phyloP scores from a whole-genome alignment of 2,888 invertebrate species.

The Morpho achilles region DNA sequence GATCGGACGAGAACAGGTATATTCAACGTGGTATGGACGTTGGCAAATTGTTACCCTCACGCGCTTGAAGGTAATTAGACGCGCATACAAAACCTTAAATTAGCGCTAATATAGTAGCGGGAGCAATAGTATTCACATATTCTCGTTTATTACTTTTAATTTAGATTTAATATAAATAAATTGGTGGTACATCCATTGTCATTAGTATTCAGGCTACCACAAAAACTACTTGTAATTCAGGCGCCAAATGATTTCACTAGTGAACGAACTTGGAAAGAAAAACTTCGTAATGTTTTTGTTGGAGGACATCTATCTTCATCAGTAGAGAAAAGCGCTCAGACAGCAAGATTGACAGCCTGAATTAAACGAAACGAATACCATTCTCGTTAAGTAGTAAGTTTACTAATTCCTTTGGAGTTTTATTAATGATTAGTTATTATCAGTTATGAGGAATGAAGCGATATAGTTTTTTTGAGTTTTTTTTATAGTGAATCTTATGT shows the following conservation, averaged over 20 bases:
- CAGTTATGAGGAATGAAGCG: too few species aligned
- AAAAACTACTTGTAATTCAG: not conserved
- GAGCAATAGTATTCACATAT: too few species aligned
- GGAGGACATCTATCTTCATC: conserved; percentile 6
- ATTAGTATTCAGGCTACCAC: not conserved
- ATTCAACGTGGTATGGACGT: conserved; percentile 68
- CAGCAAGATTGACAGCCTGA: not conserved
- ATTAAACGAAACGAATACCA: conserved; percentile 1
- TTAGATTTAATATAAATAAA: too few species aligned
- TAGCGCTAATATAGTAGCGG: too few species aligned
- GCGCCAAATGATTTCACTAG: not conserved
- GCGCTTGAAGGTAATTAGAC: too few species aligned
- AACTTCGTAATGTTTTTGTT: conserved; percentile 1
- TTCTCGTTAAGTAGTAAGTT: not conserved
- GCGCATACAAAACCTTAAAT: too few species aligned
- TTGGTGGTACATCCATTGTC: too few species aligned
- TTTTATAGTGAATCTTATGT: too few species aligned
- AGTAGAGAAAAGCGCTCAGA: not conserved
- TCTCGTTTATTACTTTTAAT: too few species aligned
- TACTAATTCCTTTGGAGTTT: too few species aligned
- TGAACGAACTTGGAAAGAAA: conserved; percentile 2
- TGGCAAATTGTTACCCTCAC: conserved; percentile 24
- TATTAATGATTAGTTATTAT: too few species aligned
- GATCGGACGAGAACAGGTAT: conserved; percentile 74
- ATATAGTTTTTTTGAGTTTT: too few species aligned